Evolutionary conservation across 2,888 invertebrate genomes (phyloP).

Genomic region (Arge pagana): DNA sequence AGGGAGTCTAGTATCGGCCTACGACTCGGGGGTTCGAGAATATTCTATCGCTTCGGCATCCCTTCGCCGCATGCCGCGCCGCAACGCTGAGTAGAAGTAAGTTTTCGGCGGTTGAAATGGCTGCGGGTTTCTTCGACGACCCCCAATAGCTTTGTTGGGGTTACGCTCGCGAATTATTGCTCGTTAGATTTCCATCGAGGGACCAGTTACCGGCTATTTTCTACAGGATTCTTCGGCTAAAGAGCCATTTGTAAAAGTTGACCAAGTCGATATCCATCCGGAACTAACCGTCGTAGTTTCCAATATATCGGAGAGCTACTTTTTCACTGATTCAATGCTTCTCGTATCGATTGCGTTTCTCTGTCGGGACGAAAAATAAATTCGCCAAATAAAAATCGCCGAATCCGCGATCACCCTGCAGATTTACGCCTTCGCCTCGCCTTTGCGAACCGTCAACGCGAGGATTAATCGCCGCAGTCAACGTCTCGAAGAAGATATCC

Average conservation of each 20-base stretch:
- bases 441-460: too few relatives aligned
- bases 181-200: constrained; percentile 39
- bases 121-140: constrained; percentile 21
- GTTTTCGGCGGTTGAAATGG: constrained; percentile 16
- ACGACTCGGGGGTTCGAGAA: too few relatives aligned
- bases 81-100: constrained; percentile 14
- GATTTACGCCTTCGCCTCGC: too few relatives aligned
- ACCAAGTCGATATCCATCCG: constrained; percentile 20
- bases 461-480: too few relatives aligned
- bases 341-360: too few relatives aligned
- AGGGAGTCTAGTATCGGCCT: too few relatives aligned
- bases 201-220: constrained; percentile 22
- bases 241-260: constrained; percentile 20
- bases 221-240: constrained; percentile 21
- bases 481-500: too few relatives aligned
- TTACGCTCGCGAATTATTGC: constrained; percentile 32
- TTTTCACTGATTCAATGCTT: constrained; percentile 13
- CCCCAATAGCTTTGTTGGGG: constrained; percentile 31
- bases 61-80: too few relatives aligned
- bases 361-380: too few relatives aligned
- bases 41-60: constrained; percentile 19
- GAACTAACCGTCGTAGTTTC: constrained; percentile 8
- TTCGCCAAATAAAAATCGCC: too few relatives aligned
- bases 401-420: too few relatives aligned
- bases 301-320: too few relatives aligned